phyloP scores from a whole-genome alignment of 2,113 vertebrate genomes.

The Mustela nigripes region DNA sequence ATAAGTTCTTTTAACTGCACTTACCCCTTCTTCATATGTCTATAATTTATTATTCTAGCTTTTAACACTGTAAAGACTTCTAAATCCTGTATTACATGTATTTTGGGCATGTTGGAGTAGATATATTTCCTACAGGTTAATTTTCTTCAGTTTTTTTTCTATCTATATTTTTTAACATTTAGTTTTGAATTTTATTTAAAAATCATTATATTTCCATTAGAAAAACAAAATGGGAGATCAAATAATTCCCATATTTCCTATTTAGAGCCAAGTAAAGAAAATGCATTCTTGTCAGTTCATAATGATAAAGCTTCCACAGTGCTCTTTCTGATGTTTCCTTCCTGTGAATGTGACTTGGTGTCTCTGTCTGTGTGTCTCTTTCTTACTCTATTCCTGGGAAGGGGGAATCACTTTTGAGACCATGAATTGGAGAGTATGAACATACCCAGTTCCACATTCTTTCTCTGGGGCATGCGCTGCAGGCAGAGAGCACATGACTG shows the following conservation, averaged over 20 bases:
- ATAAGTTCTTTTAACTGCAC: neutral
- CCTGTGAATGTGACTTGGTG: neutral
- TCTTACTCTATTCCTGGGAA: neutral
- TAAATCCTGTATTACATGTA: neutral
- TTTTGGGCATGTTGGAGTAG: neutral
- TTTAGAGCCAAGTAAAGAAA: neutral
- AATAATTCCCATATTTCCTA: neutral
- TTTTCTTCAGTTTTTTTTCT: neutral
- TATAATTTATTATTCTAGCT: neutral
- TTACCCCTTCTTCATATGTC: neutral
- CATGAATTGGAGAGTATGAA: neutral
- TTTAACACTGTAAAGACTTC: neutral
- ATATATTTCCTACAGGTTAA: neutral
- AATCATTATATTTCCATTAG: neutral
- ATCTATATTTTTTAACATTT: neutral
- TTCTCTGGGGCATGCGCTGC: neutral
- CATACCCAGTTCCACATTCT: neutral
- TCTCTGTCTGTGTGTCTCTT: neutral
- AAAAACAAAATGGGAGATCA: neutral
- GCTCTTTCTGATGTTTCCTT: neutral
- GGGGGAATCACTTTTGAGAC: neutral
- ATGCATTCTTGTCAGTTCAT: neutral
- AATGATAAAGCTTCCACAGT: neutral
- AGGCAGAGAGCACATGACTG: neutral
- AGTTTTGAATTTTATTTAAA: neutral